Conservation (phyloP, 2,113 vertebrate species). For the Lophura nycthemera region DNA sequence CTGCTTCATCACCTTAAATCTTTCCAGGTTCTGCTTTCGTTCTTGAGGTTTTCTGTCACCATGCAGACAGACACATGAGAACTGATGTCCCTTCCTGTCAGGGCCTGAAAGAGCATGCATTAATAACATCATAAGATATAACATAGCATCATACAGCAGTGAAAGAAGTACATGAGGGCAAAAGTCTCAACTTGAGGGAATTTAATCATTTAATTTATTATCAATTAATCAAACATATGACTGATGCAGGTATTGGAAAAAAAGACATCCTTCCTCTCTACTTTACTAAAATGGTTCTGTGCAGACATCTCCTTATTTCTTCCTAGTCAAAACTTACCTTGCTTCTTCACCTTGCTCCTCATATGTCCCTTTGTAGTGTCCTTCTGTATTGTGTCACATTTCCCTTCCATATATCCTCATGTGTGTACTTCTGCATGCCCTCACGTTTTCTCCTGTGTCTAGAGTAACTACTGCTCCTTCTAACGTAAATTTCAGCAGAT, state of each 20-base stretch:
- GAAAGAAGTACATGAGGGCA: background rate
- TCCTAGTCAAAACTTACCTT: background rate
- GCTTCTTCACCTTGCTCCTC: background rate
- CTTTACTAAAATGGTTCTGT: background rate
- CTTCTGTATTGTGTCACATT: background rate
- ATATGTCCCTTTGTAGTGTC: fast-evolving
- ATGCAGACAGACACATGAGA: constrained; percentile 97
- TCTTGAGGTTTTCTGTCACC: constrained; percentile 97
- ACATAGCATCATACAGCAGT: background rate
- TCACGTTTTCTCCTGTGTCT: background rate
- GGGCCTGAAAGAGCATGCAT: constrained; percentile 82
- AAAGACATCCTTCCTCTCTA: background rate
- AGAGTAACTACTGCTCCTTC: background rate
- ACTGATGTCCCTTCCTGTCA: constrained; percentile 93
- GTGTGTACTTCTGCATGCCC: too few species aligned
- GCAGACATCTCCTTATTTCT: background rate
- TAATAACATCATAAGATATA: background rate
- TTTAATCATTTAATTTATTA: background rate
- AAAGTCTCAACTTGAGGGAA: background rate
- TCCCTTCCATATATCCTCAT: background rate
- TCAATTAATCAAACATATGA: background rate
- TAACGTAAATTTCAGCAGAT: background rate
- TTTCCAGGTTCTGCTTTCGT: constrained; percentile 94
- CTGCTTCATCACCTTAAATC: constrained; percentile 88
- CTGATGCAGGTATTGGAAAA: background rate